Base-by-base conservation (phyloP, 2,113 vertebrate genomes). In the Heteronetta atricapilla region DNA sequence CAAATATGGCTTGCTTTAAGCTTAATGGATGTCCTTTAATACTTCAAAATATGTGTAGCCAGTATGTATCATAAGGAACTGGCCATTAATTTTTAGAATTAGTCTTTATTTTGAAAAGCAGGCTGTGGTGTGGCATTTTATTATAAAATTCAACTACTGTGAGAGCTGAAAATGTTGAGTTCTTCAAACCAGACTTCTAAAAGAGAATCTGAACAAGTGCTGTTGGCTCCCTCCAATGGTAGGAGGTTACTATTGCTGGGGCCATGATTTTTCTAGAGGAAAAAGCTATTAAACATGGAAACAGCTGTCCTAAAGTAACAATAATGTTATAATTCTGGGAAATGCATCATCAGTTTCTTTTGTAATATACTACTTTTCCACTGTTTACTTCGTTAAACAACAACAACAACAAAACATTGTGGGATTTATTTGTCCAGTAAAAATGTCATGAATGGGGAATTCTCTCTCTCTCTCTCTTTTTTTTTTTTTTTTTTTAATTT, bases 191-290 rank as follows among this genome's bases (percentile, higher is more conserved):
- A 52, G 11, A 52, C 21, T 52, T 62, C 9, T 0, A 12, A 28
- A 63, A 82, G 33, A 58, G 53, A 31, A 56, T 88, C 83, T 77
- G 66, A 72, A 74, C 46, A 31, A 96, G 62, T 94, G 68, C 34
- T 66, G n/a, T 63, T 86, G 78, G 75, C 90, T 94, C 87, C 78
- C 88, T 75, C 82, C 52, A 28, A 88, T 89, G 81, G 81, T 17
- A 87, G 88, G 87, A 95, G 62, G 88, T 16, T 79, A 34, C 44
- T 67, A 90, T 50, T 92, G 77, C 94, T 93, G 53, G 9, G 40
- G 19, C 15, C 29, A 7, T 2, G 14, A 7, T 44, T 90, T 83
- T 76, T 63, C 29, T 53, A 25, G 50, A 70, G 21, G 58, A 31
- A 75, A 91, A 78, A 69, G 3, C 28, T 25, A 14, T 16, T 50